Evolutionary conservation across 2,113 vertebrate species (phyloP), one percentile per base, ranked within the genome.

Genomic region (Cervus canadensis): DNA sequence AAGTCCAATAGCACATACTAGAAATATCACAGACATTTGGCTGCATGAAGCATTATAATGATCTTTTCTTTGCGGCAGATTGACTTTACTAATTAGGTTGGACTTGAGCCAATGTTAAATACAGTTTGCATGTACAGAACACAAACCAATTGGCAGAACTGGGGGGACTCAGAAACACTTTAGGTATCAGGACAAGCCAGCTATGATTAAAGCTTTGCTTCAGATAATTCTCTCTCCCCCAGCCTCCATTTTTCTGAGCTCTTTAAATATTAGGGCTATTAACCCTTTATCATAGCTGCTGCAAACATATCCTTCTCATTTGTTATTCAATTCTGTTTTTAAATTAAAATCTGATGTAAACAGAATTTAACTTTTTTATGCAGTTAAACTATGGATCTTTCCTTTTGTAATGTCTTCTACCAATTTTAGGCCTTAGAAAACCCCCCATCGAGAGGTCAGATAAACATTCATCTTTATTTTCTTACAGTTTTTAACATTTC

Each of bases 61-160:
- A 98, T 98, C 97, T 97, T 96, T 97, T 97, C 98, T 97, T 96
- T 97, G 98, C 71, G 88, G 92, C 98, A 98, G 98, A 98, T 96
- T 97, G 97, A 96, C 97, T 98, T 97, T 98, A 87, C 98, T 98
- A 98, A 98, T 98, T 95, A 98, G 97, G 97, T 97, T 98, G 98
- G 97, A 81, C 81, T 90, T 54, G 90, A 92, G 97, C 98, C 98
- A 98, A 71, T 96, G 98, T 98, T 98, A 98, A 98, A 98, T 98
- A 98, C 98, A 98, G 97, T 98, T 98, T 98, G 98, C 95, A 89
- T 92, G 96, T 96, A 96, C 94, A 96, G 95, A 97, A 96, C 13
- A 11, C 94, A 96, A 89, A 97, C 92, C 98, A 85, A 94, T 60
- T 98, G 97, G 97, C 96, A 97, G 97, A 94, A 92, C 45, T 1